A percentile compares a stretch with the other conserved stretches of the same genome.
Evolutionary conservation across 2,888 invertebrate genomes (phyloP).

Genomic region (Polydrusus tereticollis): DNA sequence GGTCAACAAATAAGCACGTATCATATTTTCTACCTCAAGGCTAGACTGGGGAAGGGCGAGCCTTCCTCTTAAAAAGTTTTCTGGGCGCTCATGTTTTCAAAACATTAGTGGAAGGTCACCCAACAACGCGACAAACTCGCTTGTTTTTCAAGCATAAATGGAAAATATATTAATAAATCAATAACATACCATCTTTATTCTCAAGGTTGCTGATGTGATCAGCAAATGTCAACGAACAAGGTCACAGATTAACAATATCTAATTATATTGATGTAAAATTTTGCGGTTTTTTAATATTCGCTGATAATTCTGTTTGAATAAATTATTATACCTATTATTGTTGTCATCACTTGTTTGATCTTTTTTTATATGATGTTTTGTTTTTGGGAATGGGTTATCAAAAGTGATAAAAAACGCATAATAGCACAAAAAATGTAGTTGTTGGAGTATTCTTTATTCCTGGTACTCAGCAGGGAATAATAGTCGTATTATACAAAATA

Average conservation of each 20-base stretch:
- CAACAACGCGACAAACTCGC: constrained; percentile 46
- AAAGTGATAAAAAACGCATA: too few relatives aligned
- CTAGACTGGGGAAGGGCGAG: too few relatives aligned
- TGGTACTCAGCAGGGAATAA: too few relatives aligned
- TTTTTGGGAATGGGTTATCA: not conserved
- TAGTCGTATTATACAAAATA: too few relatives aligned
- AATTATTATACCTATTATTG: not conserved
- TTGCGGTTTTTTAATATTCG: constrained; percentile 6
- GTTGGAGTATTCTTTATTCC: too few relatives aligned
- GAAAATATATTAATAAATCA: constrained; percentile 59
- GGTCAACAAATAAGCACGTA: too few relatives aligned
- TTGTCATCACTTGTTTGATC: not conserved
- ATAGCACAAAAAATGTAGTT: too few relatives aligned
- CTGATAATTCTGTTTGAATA: constrained; percentile 6
- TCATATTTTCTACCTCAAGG: too few relatives aligned
- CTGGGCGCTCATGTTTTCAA: not conserved
- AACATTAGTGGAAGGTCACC: constrained; percentile 53
- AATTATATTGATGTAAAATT: constrained; percentile 42
- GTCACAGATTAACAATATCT: constrained; percentile 51
- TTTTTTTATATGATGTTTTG: not conserved
- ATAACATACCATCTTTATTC: constrained; percentile 59
- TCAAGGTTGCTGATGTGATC: constrained; percentile 56
- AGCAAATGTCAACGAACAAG: constrained; percentile 60
- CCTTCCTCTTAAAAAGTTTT: too few relatives aligned
- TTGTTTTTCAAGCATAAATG: constrained; percentile 53